A percentile compares a stretch with the other conserved stretches of the same genome.
These are phyloP conservation scores for Diabrotica balteata DNA, from an alignment of 2,888 invertebrate species.

Conservation along the genomic window DNA sequence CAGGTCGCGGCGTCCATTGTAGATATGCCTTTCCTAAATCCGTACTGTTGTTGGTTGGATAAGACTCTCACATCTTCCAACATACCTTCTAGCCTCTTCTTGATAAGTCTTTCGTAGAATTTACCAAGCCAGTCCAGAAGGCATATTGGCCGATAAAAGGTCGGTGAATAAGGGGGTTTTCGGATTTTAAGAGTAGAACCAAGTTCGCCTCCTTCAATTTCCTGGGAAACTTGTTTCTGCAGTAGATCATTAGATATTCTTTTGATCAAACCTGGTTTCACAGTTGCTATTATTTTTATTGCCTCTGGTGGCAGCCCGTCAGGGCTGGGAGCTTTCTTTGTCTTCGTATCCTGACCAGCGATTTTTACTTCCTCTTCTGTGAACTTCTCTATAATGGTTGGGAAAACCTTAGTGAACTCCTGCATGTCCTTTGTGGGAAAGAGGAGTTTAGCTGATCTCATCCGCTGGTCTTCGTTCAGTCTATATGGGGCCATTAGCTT, in stretches of 20 bases:
- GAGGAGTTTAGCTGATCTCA: constrained; percentile 1
- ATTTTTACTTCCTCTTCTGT: not conserved
- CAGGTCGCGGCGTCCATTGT: constrained; percentile 14
- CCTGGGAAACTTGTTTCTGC: constrained; percentile 23
- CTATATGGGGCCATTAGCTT: constrained; percentile 5
- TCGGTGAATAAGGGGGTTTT: not conserved
- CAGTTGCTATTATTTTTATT: not conserved
- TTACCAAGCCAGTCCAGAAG: no score
- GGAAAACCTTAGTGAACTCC: not conserved
- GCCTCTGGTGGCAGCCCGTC: constrained; percentile 19
- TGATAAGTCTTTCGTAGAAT: no score
- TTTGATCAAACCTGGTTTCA: not conserved
- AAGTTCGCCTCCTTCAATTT: constrained; percentile 27
- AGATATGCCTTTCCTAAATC: constrained; percentile 7
- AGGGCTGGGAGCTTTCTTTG: constrained; percentile 9
- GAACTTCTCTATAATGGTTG: not conserved
- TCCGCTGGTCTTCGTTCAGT: constrained; percentile 2
- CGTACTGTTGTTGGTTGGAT: constrained; percentile 10
- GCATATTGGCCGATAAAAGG: no score
- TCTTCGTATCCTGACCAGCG: not conserved
- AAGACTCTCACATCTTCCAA: no score
- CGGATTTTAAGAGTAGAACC: constrained; percentile 27
- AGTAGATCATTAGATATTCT: constrained; percentile 17
- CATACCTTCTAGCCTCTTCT: no score
- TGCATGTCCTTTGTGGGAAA: constrained; percentile 8